These are phyloP conservation scores for Platorchestia sp. DNA, from an alignment of 1,140 invertebrate species.

Conservation along the genomic window DNA sequence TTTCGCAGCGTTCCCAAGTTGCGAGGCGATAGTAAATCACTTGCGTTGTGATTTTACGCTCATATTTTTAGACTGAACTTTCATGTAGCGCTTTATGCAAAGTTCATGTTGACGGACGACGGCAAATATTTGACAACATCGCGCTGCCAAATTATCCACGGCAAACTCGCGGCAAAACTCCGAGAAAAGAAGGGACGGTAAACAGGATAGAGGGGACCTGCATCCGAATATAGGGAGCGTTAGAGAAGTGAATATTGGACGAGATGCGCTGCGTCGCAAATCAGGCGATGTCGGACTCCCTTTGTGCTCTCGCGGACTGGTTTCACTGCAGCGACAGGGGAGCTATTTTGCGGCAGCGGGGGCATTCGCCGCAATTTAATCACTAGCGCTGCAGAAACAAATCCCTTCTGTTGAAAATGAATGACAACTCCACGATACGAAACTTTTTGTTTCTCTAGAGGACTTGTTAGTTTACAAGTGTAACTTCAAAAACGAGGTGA, in stretches of 20 bases:
- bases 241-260: neutral
- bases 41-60: neutral
- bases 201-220: neutral
- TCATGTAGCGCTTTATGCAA: conserved; percentile 2
- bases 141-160: conserved; percentile 21
- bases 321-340: neutral
- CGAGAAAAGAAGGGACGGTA: neutral
- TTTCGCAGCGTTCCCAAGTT: neutral
- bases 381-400: too few relatives aligned
- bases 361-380: neutral
- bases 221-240: neutral
- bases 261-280: neutral
- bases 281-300: neutral
- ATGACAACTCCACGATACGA: too few relatives aligned
- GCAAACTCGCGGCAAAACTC: neutral
- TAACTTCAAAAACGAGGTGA: too few relatives aligned
- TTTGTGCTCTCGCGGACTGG: neutral
- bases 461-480: too few relatives aligned
- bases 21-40: neutral
- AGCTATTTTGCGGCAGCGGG: neutral
- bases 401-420: too few relatives aligned
- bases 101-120: conserved; percentile 6
- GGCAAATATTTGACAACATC: conserved; percentile 39
- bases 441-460: too few relatives aligned
- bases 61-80: conserved; percentile 1